These are phyloP conservation scores for Pelecanus crispus DNA, from an alignment of 2,113 vertebrate genomes.

Conservation along the genomic window DNA sequence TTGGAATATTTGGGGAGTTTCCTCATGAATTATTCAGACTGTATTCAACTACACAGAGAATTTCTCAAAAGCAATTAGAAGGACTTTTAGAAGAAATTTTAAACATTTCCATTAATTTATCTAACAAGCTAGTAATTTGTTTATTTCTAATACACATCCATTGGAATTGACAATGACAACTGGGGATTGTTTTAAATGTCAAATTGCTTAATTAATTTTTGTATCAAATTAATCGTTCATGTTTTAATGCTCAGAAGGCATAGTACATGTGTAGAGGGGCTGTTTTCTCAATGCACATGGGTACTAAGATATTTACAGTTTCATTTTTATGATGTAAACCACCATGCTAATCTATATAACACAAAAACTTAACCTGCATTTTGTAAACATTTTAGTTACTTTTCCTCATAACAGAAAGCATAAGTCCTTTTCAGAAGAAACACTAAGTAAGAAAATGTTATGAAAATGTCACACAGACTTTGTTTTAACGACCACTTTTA, in stretches of 20 bases:
- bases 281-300: background rate
- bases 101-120: background rate
- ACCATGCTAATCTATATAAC: background rate
- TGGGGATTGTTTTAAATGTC: conserved; percentile 5
- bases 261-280: background rate
- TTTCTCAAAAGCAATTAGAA: background rate
- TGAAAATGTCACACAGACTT: background rate
- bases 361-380: background rate
- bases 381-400: background rate
- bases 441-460: background rate
- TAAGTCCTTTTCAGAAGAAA: background rate
- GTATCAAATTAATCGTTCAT: background rate
- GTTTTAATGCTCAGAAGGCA: background rate
- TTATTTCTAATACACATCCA: background rate
- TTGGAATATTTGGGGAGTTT: background rate
- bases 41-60: background rate
- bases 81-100: background rate
- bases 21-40: background rate
- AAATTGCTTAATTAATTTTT: background rate
- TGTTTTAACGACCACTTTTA: background rate
- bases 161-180: background rate
- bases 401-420: background rate
- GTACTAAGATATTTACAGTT: background rate
- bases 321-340: background rate
- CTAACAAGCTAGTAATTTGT: conserved; percentile 11